Evolutionary conservation across 2,113 vertebrate species (phyloP), one percentile per base, ranked within the genome.

Genomic region (Sinocyclocheilus anshuiensis): DNA sequence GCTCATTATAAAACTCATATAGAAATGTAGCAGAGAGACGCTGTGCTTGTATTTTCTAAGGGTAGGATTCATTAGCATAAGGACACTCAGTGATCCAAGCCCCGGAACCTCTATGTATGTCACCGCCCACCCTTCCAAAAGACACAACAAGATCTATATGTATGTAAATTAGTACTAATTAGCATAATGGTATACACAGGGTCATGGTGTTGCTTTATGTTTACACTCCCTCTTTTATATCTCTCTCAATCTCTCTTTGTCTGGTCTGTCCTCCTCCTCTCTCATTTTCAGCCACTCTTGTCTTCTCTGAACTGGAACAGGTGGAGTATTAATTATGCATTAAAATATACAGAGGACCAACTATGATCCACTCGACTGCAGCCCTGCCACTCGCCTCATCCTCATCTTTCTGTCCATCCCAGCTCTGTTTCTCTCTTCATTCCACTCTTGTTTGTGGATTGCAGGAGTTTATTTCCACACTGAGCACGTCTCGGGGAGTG

Each of bases 401-500:
- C 3, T 80, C 24, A n/a, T 16, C 80, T 81, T 80, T 33, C 69
- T 7, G 13, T 55, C 71, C 33, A 16, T 86, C 45, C 12, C 24
- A 57, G 81, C 86, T 89, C 86, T 76, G 33, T 88, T 82, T 91
- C 87, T 84, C 88, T 83, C 88, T n/a, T 53, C 10, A 57, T 71
- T 78, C 42, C 26, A 87, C 61, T 29, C 81, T 65, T 67, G 36
- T 59, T 59, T 59, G 61, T 57, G 90, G 90, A 90, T 90, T 93
- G 93, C 92, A 94, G 90, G 92, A 92, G 92, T 93, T 75, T 12
- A 94, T 95, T 94, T 93, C 90, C 92, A 95, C 92, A 90, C 93
- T 3, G 71, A 15, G 89, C 94, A 95, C 94, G 93, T 95, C 92
- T 91, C 90, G 4, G 87, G 85, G 90, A 93, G 88, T 93, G 92